A percentile compares a stretch with the other conserved stretches of the same genome.
Conservation (phyloP, 1,140 invertebrate species). For the Nixonia krombeini region DNA sequence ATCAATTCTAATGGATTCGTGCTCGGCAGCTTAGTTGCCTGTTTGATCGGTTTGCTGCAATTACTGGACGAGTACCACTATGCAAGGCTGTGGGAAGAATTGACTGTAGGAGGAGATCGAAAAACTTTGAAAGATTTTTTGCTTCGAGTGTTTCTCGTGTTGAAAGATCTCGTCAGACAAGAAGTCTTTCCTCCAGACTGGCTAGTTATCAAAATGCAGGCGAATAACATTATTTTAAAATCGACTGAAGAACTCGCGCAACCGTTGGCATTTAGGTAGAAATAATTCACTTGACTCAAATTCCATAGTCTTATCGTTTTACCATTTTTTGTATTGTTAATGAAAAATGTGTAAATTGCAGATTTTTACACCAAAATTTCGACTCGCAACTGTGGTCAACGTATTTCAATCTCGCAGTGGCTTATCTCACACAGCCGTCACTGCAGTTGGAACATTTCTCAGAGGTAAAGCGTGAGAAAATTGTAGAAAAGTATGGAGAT, state of each 20-base stretch:
- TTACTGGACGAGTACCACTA: conserved; percentile 91
- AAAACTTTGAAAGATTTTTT: conserved; percentile 92
- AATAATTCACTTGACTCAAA: too few species aligned
- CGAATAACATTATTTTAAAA: conserved; percentile 89
- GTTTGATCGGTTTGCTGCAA: conserved; percentile 87
- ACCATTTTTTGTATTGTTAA: too few species aligned
- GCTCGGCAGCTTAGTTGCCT: conserved; percentile 87
- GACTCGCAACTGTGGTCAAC: conserved; percentile 87
- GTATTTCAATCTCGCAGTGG: conserved; percentile 90
- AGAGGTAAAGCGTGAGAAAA: conserved; percentile 82
- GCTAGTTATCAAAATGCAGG: conserved; percentile 92
- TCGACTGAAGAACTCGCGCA: conserved; percentile 90
- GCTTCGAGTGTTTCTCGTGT: conserved; percentile 88
- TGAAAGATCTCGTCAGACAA: conserved; percentile 85
- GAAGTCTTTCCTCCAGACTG: conserved; percentile 93
- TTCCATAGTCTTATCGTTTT: too few species aligned
- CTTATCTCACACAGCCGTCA: conserved; percentile 89
- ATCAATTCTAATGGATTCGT: conserved; percentile 78
- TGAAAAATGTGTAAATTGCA: too few species aligned
- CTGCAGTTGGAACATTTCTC: conserved; percentile 90
- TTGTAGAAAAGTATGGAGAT: conserved; percentile 87
- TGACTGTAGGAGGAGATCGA: conserved; percentile 75
- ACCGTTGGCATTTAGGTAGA: conserved; percentile 79
- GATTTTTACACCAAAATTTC: conserved; percentile 81
- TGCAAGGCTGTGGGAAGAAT: conserved; percentile 87